phyloP scores from a whole-genome alignment of 1,140 invertebrate species.

The Drosophila repleta region DNA sequence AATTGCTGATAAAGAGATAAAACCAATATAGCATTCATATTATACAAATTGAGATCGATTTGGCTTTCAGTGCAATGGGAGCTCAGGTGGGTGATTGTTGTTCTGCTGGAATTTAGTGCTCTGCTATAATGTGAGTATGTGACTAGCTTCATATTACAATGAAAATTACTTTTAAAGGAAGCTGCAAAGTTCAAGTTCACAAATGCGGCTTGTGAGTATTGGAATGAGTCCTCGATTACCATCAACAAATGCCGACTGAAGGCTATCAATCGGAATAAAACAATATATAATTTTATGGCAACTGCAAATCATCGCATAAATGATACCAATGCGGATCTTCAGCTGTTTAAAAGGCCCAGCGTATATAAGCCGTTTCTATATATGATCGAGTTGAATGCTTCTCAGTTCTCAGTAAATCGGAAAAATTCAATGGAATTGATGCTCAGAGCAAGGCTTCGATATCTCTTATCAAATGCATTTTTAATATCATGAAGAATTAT shows the following conservation, averaged over 20 bases:
- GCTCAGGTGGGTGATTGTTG: not conserved
- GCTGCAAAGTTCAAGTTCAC: conserved; percentile 5
- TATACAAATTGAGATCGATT: not conserved
- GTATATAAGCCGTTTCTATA: conserved; percentile 25
- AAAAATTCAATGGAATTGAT: no score
- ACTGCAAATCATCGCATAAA: not conserved
- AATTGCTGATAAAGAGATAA: no score
- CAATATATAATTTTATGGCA: not conserved
- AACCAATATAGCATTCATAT: not conserved
- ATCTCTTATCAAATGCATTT: conserved; percentile 19
- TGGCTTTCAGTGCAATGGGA: not conserved
- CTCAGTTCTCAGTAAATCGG: not conserved
- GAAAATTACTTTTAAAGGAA: not conserved
- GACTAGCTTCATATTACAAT: no score
- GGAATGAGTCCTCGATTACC: conserved; percentile 3
- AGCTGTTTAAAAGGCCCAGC: conserved; percentile 10
- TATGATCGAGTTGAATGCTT: not conserved
- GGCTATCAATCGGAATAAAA: conserved; percentile 4
- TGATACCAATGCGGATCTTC: not conserved
- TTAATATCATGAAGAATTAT: conserved; percentile 24
- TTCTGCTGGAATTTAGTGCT: not conserved
- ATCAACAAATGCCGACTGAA: conserved; percentile 8
- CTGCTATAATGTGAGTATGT: not conserved
- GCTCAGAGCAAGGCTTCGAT: no score
- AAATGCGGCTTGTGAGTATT: conserved; percentile 8